Conservation (phyloP, 2,113 vertebrate species). For the Otis tarda region DNA sequence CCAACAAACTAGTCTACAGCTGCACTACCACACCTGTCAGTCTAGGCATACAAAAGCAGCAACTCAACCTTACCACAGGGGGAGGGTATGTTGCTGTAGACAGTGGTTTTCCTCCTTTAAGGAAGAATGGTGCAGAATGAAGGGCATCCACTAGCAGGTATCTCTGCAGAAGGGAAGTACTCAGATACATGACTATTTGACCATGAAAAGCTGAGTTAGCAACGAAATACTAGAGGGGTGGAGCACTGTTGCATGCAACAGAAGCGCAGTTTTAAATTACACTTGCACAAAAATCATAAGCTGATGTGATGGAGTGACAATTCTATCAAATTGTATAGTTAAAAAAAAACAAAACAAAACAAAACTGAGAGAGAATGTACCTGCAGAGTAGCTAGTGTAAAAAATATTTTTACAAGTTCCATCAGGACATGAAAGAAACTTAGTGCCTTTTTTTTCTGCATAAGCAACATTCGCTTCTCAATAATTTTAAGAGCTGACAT, state of each 20-base stretch:
- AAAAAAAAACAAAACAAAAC: too few species aligned
- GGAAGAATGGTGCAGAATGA: conserved; percentile 67
- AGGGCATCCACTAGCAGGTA: conserved; percentile 54
- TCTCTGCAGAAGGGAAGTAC: conserved; percentile 69
- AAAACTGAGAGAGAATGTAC: too few species aligned
- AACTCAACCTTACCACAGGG: conserved; percentile 59
- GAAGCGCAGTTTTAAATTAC: neutral
- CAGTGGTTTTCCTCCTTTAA: conserved; percentile 67
- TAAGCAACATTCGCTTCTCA: neutral
- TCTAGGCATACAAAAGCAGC: conserved; percentile 27
- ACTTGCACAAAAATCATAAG: neutral
- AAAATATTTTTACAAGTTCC: neutral
- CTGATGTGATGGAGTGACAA: neutral
- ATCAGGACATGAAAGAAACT: neutral
- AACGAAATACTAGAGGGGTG: neutral
- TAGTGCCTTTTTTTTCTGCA: neutral
- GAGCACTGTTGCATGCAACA: neutral
- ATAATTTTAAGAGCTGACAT: neutral
- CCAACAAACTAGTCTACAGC: conserved; percentile 38
- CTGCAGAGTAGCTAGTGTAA: neutral
- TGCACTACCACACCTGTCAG: conserved; percentile 8
- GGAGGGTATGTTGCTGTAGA: conserved; percentile 25
- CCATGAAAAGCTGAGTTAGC: neutral
- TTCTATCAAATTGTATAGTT: neutral
- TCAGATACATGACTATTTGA: conserved; percentile 47